phyloP scores from a whole-genome alignment of 2,888 invertebrate genomes.

The Ethmia dodecea region DNA sequence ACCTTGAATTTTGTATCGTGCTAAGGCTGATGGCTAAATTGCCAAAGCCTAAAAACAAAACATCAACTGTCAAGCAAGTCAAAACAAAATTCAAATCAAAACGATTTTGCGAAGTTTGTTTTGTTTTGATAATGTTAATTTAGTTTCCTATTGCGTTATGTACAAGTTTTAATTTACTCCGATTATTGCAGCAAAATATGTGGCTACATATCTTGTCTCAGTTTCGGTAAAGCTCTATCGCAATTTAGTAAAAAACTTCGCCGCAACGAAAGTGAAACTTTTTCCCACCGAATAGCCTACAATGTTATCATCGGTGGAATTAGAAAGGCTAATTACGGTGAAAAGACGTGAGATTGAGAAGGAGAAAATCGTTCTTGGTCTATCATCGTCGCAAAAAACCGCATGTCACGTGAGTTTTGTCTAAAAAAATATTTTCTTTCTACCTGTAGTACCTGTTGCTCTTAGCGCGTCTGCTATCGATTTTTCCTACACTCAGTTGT shows the following conservation, averaged over 20 bases:
- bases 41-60: too few relatives aligned
- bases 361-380: conserved; percentile 56
- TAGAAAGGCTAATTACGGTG: conserved; percentile 64
- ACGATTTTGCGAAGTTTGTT: too few relatives aligned
- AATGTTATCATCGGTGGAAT: conserved; percentile 57
- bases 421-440: conserved; percentile 16
- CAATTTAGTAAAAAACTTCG: background rate
- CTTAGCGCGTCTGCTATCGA: conserved; percentile 19
- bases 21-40: too few relatives aligned
- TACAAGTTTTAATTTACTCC: too few relatives aligned
- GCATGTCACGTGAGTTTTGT: conserved; percentile 9
- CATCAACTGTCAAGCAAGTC: too few relatives aligned
- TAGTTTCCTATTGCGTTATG: too few relatives aligned
- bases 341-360: conserved; percentile 65
- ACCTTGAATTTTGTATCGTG: too few relatives aligned
- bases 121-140: too few relatives aligned
- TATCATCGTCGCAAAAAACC: conserved; percentile 24
- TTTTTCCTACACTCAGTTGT: conserved; percentile 12
- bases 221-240: background rate
- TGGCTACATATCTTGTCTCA: too few relatives aligned
- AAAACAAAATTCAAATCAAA: too few relatives aligned
- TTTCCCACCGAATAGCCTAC: conserved; percentile 23
- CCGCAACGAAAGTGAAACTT: conserved; percentile 31
- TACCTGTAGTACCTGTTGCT: conserved; percentile 44
- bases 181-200: too few relatives aligned